Base-by-base conservation (phyloP, 2,113 vertebrate genomes). In the Oncorhynchus tshawytscha region DNA sequence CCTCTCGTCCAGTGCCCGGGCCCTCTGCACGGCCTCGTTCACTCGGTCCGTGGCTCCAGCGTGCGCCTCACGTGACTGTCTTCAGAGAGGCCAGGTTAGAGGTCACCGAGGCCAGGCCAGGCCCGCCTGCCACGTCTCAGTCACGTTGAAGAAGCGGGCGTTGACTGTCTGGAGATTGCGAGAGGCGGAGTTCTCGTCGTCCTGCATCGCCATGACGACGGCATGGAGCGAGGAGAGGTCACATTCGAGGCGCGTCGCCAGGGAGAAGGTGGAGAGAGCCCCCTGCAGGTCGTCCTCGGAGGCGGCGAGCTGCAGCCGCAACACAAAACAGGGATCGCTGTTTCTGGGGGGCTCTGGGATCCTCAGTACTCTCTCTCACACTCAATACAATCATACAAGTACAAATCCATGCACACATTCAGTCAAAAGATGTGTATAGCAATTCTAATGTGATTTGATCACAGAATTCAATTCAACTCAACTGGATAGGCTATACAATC, bases 221-320 rank as follows among this genome's bases (percentile, higher is more conserved):
- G 79, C 84, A 78, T 81, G 94, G 82, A 97, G 94, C 80, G 74
- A 86, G 82, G 93, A 81, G 74, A 97, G 64, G 88, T 97, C 94
- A 81, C 92, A 91, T 72, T 94, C 91, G 88, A 97, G 94, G 65
- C 90, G 88, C 39, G 89, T 91, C 79, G 94, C 86, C 90, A 92
- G 31, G 85, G 95, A 91, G 76, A 89, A 65, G 62, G 93, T 87
- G 70, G 94, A 90, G 60, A 92, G 91, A 72, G 92, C 92, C 81
- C 93, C 93, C 84, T 4, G 93, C 34, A 97, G 92, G 85, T 90
- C 85, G 25, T 88, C 92, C 83, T 96, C 94, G 29, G 96, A 95
- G 79, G 94, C 91, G 67, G 94, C 93, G 86, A 99, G 95, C 98
- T 99, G 95, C 88, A 95, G 94, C 95, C 95, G 71, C 91, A 97